Evolutionary conservation across 2,888 invertebrate genomes (phyloP), one percentile per base, ranked within the genome.

Genomic region (Acanthacorydalis orientalis): DNA sequence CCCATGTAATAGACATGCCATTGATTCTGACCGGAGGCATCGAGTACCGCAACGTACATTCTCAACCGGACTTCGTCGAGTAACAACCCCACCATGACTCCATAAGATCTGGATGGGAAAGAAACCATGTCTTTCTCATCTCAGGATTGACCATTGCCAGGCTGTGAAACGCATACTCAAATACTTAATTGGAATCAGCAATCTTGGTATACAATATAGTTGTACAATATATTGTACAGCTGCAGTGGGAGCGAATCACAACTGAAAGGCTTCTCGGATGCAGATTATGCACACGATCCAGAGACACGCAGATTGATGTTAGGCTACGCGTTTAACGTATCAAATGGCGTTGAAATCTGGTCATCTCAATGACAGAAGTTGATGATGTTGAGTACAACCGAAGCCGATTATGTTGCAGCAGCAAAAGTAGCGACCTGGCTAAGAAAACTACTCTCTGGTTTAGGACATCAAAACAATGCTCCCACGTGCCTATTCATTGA

Each of bases 351-450:
- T 34, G 52, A 57, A 33, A 51, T 52, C 31, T 59, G 60, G 60
- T 51, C 51, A 37, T 54, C 55, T 48, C 53, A 56, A 51, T 52
- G 53, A 50, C 54, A 54, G 47, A 41, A 31, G 39, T 48, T 51
- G 42, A 57, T 58, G 11, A 54, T 54, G 1, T 33, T 57, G 11
- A 57, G 56, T 1, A 57, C 56, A 0, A 56, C 55, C 2, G 57
- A 59, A 39, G 54, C 58, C 0, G 57, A 59, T 41, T 57, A 57
- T 44, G 53, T 58, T 16, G 52, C 57, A 9, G 48, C 53, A 4
- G 49, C 52, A 11, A 53, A 54, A 48, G 56, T 56, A 38, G 47
- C 53, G 4, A 43, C 53, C 31, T 52, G 54, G 50, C 32, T 55
- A 15, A 35, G 50, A 43, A 38, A 50, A 10, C 31, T 49, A 7